phyloP scores from a whole-genome alignment of 1,140 invertebrate species.

The Agrilus planipennis region DNA sequence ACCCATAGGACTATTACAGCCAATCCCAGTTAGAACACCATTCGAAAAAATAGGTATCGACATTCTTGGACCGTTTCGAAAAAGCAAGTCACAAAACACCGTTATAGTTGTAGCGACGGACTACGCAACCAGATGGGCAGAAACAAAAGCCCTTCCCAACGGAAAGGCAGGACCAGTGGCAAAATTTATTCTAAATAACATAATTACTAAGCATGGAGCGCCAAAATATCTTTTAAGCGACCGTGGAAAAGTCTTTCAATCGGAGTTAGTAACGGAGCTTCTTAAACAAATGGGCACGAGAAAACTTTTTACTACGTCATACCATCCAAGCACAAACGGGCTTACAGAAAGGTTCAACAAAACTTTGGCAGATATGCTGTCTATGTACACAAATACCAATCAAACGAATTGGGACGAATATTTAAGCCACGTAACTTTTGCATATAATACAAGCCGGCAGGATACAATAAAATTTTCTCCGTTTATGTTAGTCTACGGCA shows the following conservation, averaged over 20 bases:
- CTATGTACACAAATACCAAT: constrained; percentile 4
- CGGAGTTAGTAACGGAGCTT: constrained; percentile 17
- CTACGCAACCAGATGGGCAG: constrained; percentile 20
- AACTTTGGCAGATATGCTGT: constrained; percentile 9
- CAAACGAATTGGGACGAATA: constrained; percentile 10
- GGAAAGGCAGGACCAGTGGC: constrained; percentile 12
- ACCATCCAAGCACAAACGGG: constrained; percentile 6
- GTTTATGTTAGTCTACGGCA: constrained; percentile 10
- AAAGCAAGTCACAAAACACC: constrained; percentile 14
- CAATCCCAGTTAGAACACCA: constrained; percentile 4
- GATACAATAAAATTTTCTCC: constrained; percentile 8
- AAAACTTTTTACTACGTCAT: too few relatives aligned
- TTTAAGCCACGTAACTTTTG: constrained; percentile 4
- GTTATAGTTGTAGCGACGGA: constrained; percentile 20
- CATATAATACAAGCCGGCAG: constrained; percentile 10
- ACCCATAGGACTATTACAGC: constrained; percentile 13
- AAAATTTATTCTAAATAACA: constrained; percentile 17
- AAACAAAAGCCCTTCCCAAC: constrained; percentile 14
- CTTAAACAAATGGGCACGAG: too few relatives aligned
- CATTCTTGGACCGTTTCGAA: constrained; percentile 17
- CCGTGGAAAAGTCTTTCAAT: constrained; percentile 7
- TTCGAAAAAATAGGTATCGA: constrained; percentile 18
- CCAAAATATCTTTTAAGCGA: constrained; percentile 5
- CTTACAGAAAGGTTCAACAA: constrained; percentile 8
- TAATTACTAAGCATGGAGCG: constrained; percentile 11